Evolutionary conservation across 2,888 invertebrate species (phyloP).

Genomic region (Seladonia tumulorum): DNA sequence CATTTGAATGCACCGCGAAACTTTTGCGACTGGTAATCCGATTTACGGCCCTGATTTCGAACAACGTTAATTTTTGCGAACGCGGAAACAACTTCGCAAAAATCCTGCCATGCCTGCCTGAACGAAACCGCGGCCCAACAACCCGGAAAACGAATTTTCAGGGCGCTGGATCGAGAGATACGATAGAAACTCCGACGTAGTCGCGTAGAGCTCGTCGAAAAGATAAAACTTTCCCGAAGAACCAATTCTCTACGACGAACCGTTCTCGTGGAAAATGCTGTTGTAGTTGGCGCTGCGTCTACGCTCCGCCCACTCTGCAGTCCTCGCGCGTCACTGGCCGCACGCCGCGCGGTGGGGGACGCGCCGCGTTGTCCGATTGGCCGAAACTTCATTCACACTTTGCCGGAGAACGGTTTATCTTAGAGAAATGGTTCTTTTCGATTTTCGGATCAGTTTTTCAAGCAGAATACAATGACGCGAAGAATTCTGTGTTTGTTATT

Average conservation of each 20-base stretch:
- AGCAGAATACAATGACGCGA: neutral
- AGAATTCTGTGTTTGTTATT: neutral
- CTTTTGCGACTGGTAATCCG: neutral
- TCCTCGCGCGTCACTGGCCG: neutral
- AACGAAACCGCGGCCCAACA: neutral
- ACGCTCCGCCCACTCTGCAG: neutral
- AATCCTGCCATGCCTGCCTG: neutral
- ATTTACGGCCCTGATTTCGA: neutral
- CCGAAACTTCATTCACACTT: neutral
- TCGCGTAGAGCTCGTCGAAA: neutral
- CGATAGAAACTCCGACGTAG: too few relatives aligned
- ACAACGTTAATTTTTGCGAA: neutral
- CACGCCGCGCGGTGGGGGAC: neutral
- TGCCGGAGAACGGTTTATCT: neutral
- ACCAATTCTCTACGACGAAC: neutral
- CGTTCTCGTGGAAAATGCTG: neutral
- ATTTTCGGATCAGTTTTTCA: neutral
- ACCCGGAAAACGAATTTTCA: neutral
- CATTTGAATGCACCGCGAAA: neutral
- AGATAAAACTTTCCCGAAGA: neutral
- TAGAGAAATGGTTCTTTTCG: neutral
- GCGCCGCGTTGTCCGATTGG: neutral
- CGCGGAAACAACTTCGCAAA: neutral
- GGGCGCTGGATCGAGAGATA: neutral
- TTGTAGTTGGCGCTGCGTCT: neutral